These are phyloP conservation scores for Sympetrum striolatum DNA, from an alignment of 2,888 invertebrate genomes.

Conservation along the genomic window DNA sequence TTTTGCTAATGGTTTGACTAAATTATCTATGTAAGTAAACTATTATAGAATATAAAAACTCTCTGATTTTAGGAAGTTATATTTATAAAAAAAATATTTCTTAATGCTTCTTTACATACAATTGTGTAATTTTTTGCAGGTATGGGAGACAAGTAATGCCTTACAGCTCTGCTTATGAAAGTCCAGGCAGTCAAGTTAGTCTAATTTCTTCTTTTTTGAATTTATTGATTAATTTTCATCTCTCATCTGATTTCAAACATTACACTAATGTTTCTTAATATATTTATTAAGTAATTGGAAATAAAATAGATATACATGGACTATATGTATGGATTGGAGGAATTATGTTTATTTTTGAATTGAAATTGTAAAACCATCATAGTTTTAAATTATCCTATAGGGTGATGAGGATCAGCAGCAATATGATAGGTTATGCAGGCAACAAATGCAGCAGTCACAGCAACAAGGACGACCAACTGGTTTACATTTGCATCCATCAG, in stretches of 20 bases:
- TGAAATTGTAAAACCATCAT: not conserved
- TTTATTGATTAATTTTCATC: not conserved
- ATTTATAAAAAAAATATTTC: too few relatives aligned
- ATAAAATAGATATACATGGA: not conserved
- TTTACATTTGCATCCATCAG: constrained; percentile 27
- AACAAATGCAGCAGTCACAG: constrained; percentile 49
- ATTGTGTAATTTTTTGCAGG: not conserved
- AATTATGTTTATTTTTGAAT: not conserved
- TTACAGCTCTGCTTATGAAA: not conserved
- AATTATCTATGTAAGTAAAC: too few relatives aligned
- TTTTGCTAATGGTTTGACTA: too few relatives aligned
- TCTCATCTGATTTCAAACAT: not conserved
- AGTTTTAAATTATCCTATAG: not conserved
- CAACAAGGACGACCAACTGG: constrained; percentile 24
- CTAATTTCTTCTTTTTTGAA: not conserved
- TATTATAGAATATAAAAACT: too few relatives aligned
- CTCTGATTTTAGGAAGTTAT: too few relatives aligned
- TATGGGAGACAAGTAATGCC: constrained; percentile 2
- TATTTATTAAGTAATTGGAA: not conserved
- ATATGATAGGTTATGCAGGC: constrained; percentile 45
- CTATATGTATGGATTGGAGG: too few relatives aligned
- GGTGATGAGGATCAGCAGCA: constrained; percentile 45
- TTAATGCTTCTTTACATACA: too few relatives aligned
- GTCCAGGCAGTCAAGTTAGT: constrained; percentile 1
- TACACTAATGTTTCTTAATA: too few relatives aligned